These are phyloP conservation scores for Parazoanthus atlanticus DNA, from an alignment of 92 coral and sea anemone species.

Conservation along the genomic window DNA sequence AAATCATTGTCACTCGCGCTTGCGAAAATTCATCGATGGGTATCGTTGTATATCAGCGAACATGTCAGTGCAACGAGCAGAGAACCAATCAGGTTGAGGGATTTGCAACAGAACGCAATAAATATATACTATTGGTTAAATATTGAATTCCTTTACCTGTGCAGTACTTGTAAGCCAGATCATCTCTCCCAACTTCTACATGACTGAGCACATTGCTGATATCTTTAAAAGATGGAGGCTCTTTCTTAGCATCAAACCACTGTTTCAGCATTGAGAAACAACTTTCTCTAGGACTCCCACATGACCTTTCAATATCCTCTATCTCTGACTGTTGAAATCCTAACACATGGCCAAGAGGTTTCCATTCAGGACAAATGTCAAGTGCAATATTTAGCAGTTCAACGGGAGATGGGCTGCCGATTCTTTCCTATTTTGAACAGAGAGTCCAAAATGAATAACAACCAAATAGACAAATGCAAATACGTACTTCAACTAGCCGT, in stretches of 20 bases:
- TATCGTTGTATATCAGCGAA: no score
- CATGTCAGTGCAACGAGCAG: no score
- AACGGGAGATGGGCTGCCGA: constrained; percentile 1
- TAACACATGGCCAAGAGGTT: not conserved
- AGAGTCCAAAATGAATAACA: not conserved
- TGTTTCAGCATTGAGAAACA: not conserved
- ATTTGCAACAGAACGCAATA: no score
- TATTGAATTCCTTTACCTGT: not conserved
- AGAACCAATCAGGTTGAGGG: no score
- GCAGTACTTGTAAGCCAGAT: constrained; percentile 16
- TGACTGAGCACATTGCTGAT: not conserved
- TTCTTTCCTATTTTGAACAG: not conserved
- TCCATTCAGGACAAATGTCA: not conserved
- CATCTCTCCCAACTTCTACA: not conserved
- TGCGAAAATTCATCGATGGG: no score
- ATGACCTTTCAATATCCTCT: not conserved
- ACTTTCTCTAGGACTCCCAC: not conserved
- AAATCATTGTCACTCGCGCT: no score
- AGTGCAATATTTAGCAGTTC: not conserved
- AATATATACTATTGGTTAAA: no score
- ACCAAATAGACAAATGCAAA: no score
- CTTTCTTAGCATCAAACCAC: not conserved
- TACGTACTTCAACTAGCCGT: no score
- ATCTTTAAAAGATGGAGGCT: not conserved
- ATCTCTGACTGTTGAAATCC: not conserved